Evolutionary conservation across 1,140 invertebrate species (phyloP), one percentile per base, ranked within the genome.

Genomic region (Dendroctonus ponderosae): DNA sequence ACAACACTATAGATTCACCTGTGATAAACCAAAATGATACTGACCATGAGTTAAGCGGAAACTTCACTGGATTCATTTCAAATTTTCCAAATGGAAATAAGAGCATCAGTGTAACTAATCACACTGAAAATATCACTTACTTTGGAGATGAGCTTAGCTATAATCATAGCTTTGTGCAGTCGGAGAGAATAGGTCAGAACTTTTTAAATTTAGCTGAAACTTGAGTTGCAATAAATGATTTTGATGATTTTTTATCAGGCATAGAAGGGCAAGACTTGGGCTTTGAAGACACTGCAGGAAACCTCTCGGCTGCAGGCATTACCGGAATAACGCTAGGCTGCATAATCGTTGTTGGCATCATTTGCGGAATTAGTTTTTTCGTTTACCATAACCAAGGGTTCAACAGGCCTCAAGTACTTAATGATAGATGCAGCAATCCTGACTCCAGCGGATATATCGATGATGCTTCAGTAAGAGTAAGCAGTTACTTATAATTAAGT

Each of bases 401-500:
- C 66, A 93, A 92, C 77, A 89, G 90, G 73, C 91, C 89, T 15
- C 91, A 91, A 80, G 90, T 89, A 49, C 82, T 91, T 43, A 89
- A 87, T 73, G 89, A 90, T 73, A 89, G 88, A 75, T 90, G 88
- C 76, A 93, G 90, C 68, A 91, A 92, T 78, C 89, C 90, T 4
- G 92, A 93, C 75, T 93, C 90, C 46, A 92, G 90, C 76, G 91
- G 91, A 70, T 94, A 94, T 73, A 88, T 94, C 56, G 92, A 94
- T 78, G 91, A 93, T 80, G 91, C 90, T 78, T 91, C 91, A 73
- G 89, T 93, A 79, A 86, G 91, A 80, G 91, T 93, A 84, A 85
- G 83, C 72, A 76, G 50, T 71, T 68, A 62, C 71, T 59, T 49
- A 14, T 26, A 40, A 54, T 39, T 61, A 50, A 38, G 64, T 15